phyloP scores from a whole-genome alignment of 2,888 invertebrate genomes.

The Therioaphis trifolii region DNA sequence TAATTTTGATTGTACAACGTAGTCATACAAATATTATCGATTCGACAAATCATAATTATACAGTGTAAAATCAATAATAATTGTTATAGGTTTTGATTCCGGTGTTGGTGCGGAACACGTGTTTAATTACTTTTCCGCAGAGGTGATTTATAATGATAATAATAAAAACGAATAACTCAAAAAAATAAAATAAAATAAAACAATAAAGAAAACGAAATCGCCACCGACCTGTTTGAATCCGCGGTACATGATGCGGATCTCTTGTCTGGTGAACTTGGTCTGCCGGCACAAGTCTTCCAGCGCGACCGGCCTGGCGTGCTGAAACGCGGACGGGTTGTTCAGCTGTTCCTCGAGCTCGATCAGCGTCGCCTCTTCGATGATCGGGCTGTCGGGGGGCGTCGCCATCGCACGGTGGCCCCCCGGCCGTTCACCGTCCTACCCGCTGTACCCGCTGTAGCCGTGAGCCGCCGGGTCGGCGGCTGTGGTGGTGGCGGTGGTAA shows the following conservation, averaged over 20 bases:
- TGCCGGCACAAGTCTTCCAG: conserved; percentile 90
- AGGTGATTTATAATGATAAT: too few relatives aligned
- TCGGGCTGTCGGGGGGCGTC: conserved; percentile 85
- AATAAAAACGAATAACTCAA: too few relatives aligned
- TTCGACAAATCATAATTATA: too few relatives aligned
- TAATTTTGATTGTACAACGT: too few relatives aligned
- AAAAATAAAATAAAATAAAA: background rate
- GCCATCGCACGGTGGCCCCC: conserved; percentile 73
- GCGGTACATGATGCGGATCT: conserved; percentile 96
- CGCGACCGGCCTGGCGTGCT: conserved; percentile 56
- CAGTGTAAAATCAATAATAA: too few relatives aligned
- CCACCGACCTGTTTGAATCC: conserved; percentile 91
- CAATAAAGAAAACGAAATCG: background rate
- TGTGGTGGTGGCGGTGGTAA: too few relatives aligned
- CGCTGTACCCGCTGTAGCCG: background rate
- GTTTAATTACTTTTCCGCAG: too few relatives aligned
- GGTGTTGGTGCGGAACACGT: too few relatives aligned
- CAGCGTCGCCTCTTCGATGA: conserved; percentile 81
- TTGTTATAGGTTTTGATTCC: too few relatives aligned
- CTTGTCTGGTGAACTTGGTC: conserved; percentile 94
- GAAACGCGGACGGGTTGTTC: conserved; percentile 52
- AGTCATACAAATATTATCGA: too few relatives aligned
- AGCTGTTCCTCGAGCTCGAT: conserved; percentile 58
- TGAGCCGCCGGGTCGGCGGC: too few relatives aligned
- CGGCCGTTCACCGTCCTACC: conserved; percentile 58